phyloP scores from a whole-genome alignment of 1,140 invertebrate species.

The Acarapis woodi region DNA sequence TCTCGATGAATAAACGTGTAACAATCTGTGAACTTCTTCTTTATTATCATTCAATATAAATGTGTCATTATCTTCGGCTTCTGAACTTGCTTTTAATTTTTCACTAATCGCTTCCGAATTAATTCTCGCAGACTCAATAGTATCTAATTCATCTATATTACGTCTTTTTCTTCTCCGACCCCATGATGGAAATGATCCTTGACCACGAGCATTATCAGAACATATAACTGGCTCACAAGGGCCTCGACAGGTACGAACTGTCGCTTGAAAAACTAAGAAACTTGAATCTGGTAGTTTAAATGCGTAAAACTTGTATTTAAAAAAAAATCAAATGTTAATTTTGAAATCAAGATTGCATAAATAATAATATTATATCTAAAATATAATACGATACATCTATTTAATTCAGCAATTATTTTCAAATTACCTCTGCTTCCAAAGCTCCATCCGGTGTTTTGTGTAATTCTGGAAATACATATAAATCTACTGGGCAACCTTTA shows the following conservation, averaged over 20 bases:
- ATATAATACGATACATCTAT: too few species aligned
- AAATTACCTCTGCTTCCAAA: conserved; percentile 53
- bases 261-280: conserved; percentile 71
- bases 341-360: too few species aligned
- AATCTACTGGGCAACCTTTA: conserved; percentile 62
- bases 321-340: too few species aligned
- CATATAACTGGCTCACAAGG: conserved; percentile 42
- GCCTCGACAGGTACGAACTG: conserved; percentile 52
- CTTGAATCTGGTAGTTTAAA: conserved; percentile 84
- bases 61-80: conserved; percentile 5
- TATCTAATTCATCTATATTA: not conserved
- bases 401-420: too few species aligned
- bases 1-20: conserved; percentile 14
- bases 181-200: conserved; percentile 14
- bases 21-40: conserved; percentile 15
- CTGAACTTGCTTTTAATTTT: not conserved
- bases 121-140: not conserved
- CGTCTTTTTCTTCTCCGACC: conserved; percentile 10
- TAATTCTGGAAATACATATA: conserved; percentile 63
- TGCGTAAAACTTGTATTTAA: conserved; percentile 71
- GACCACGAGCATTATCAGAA: conserved; percentile 10
- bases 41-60: conserved; percentile 5
- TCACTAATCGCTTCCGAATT: not conserved
- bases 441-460: conserved; percentile 53
- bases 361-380: too few species aligned